These are phyloP conservation scores for Ophion slaviceki DNA, from an alignment of 2,888 invertebrate genomes.

Conservation along the genomic window DNA sequence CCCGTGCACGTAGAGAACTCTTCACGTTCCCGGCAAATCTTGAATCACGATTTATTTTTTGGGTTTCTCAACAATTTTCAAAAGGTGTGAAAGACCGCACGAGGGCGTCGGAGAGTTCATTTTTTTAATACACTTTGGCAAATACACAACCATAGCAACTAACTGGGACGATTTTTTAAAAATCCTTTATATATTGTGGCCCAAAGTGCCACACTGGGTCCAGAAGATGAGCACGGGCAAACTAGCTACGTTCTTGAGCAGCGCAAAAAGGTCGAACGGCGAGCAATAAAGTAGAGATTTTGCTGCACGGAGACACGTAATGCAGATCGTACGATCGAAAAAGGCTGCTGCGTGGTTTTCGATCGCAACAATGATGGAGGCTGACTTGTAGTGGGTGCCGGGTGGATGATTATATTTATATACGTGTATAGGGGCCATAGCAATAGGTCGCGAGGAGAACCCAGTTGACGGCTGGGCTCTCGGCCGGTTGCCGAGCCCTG, in stretches of 20 bases:
- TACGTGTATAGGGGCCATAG: slow-evolving; percentile 38
- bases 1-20: neutral
- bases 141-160: too few relatives aligned
- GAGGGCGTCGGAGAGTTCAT: too few relatives aligned
- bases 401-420: slow-evolving; percentile 16
- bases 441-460: slow-evolving; percentile 56
- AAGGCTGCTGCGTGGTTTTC: slow-evolving; percentile 50
- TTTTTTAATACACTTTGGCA: too few relatives aligned
- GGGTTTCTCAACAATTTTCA: neutral
- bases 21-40: neutral
- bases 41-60: neutral
- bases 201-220: too few relatives aligned
- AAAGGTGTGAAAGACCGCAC: neutral
- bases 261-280: neutral
- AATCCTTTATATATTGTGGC: too few relatives aligned
- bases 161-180: too few relatives aligned
- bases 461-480: slow-evolving; percentile 51
- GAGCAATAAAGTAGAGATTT: neutral
- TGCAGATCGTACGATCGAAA: slow-evolving; percentile 40
- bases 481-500: slow-evolving; percentile 71
- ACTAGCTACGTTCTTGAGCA: too few relatives aligned
- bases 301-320: neutral
- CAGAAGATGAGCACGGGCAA: too few relatives aligned
- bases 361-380: slow-evolving; percentile 68
- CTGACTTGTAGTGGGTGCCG: slow-evolving; percentile 60